Evolutionary conservation across 2,888 invertebrate species (phyloP).

Genomic region (Chydorus sphaericus): DNA sequence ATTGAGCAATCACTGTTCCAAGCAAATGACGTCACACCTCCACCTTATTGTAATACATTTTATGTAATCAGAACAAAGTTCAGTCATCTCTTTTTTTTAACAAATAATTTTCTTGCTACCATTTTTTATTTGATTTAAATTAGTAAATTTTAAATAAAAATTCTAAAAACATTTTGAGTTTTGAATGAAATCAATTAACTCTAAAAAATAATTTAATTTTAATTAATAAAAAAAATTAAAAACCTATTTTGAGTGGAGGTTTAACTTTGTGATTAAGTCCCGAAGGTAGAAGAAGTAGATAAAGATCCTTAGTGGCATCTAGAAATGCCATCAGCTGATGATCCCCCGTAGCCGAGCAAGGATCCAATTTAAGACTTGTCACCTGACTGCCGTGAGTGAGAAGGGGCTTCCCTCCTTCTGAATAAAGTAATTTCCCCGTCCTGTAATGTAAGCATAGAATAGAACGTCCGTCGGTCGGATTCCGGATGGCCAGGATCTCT

Average conservation of each 20-base stretch:
- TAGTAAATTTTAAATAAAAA: too few species aligned
- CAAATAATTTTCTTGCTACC: too few species aligned
- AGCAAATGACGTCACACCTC: constrained; percentile 5
- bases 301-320: constrained; percentile 77
- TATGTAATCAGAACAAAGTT: too few species aligned
- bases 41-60: too few species aligned
- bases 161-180: neutral
- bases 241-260: constrained; percentile 5
- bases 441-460: neutral
- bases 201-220: neutral
- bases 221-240: neutral
- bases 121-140: too few species aligned
- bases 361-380: neutral
- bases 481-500: neutral
- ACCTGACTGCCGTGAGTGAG: neutral
- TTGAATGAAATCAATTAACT: neutral
- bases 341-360: constrained; percentile 37
- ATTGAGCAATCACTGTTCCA: constrained; percentile 7
- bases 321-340: constrained; percentile 74
- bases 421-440: neutral
- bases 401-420: neutral
- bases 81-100: too few species aligned
- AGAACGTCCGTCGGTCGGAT: neutral
- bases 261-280: neutral
- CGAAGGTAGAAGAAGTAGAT: constrained; percentile 33